A percentile compares a stretch with the other conserved stretches of the same genome.
These are phyloP conservation scores for Ciconia stormi DNA, from an alignment of 2,113 vertebrate species.

Conservation along the genomic window DNA sequence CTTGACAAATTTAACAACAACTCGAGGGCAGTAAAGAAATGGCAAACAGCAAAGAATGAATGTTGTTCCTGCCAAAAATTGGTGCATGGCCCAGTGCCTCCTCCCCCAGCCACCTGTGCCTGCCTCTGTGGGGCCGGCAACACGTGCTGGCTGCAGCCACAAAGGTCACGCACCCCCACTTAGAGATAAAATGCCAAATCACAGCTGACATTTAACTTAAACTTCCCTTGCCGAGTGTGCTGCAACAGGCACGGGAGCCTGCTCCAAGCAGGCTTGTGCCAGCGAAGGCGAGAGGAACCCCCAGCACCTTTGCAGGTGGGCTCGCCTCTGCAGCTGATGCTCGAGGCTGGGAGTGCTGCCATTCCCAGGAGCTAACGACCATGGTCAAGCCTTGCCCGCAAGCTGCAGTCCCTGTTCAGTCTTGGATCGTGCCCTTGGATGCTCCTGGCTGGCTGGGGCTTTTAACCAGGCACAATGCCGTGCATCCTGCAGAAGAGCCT, in stretches of 20 bases:
- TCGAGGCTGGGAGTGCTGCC: neutral
- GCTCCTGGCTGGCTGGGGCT: neutral
- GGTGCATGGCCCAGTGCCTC: fast-evolving
- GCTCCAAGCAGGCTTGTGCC: neutral
- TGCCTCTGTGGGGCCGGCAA: fast-evolving
- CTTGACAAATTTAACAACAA: neutral
- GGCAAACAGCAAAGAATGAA: neutral
- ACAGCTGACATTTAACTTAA: neutral
- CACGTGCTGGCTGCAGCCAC: fast-evolving
- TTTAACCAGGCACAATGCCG: neutral
- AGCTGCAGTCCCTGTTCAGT: neutral
- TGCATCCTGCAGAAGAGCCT: neutral
- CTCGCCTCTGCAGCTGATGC: neutral
- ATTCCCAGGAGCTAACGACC: neutral
- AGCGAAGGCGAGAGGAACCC: neutral
- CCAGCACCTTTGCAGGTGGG: neutral
- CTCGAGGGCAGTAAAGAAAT: neutral
- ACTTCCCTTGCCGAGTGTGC: neutral
- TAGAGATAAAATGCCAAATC: neutral
- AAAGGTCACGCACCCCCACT: neutral
- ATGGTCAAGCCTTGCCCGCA: too few species aligned
- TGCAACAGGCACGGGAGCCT: neutral
- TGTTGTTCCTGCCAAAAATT: neutral
- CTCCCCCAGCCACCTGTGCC: neutral
- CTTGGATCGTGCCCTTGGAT: neutral